These are phyloP conservation scores for Scaptomyza cyrtandrae DNA, from an alignment of 2,888 invertebrate genomes.

Conservation along the genomic window DNA sequence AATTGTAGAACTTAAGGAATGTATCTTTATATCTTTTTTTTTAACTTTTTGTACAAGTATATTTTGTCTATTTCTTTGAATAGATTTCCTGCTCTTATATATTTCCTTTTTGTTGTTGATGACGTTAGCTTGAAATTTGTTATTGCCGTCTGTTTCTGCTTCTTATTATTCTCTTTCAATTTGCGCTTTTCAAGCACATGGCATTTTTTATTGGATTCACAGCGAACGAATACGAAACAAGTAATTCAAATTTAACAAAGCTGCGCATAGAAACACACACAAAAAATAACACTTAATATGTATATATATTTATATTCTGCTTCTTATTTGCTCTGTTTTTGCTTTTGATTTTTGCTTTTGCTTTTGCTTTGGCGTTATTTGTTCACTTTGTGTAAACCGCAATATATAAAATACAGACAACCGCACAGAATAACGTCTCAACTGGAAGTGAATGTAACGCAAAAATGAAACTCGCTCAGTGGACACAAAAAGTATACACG, in stretches of 20 bases:
- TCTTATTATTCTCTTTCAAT: conserved; percentile 46
- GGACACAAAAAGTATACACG: conserved; percentile 4
- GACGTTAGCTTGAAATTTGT: conserved; percentile 66
- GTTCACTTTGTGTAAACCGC: conserved; percentile 44
- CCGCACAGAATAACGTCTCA: conserved; percentile 81
- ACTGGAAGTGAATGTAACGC: conserved; percentile 76
- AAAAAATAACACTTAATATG: conserved; percentile 46
- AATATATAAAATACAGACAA: conserved; percentile 57
- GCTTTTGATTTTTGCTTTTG: conserved; percentile 20
- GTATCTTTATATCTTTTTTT: conserved; percentile 27
- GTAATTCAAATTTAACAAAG: conserved; percentile 64
- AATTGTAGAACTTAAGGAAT: conserved; percentile 45
- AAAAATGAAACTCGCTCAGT: conserved; percentile 26
- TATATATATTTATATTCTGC: conserved; percentile 12
- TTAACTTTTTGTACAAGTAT: conserved; percentile 8
- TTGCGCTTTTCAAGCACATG: conserved; percentile 70
- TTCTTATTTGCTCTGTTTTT: conserved; percentile 38
- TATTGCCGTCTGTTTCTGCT: conserved; percentile 52
- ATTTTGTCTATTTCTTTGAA: conserved; percentile 11
- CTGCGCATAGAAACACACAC: conserved; percentile 38
- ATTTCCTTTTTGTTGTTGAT: conserved; percentile 52
- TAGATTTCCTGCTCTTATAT: conserved; percentile 48
- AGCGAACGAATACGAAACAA: conserved; percentile 45
- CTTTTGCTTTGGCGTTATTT: conserved; percentile 46
- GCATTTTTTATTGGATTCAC: conserved; percentile 39